phyloP scores from a whole-genome alignment of 2,797 vertebrate genomes.

The Megaceryle alcyon region DNA sequence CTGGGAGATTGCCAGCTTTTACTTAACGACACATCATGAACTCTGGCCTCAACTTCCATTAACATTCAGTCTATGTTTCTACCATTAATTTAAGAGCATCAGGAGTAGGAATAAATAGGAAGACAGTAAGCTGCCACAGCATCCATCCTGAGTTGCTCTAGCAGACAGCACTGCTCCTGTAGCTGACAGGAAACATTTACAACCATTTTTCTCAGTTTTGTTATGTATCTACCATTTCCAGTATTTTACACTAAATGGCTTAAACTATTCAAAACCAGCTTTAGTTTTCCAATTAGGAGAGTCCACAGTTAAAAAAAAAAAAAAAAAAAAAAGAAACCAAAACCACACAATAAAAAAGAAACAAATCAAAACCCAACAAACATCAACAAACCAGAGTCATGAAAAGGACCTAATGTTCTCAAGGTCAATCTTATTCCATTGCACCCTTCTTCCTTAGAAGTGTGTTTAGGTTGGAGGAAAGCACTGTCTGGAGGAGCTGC shows the following conservation, averaged over 20 bases:
- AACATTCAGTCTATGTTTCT: constrained; percentile 59
- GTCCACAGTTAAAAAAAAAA: not conserved
- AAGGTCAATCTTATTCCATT: fast-evolving
- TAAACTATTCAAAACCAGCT: not conserved
- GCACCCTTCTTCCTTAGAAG: not conserved
- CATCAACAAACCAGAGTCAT: not conserved
- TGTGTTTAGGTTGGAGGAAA: not conserved
- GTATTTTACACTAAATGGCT: not conserved
- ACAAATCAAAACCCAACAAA: not conserved
- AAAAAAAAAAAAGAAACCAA: not conserved
- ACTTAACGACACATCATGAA: constrained; percentile 49
- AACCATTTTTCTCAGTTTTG: not conserved
- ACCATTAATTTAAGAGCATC: constrained; percentile 57
- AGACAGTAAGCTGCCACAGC: not conserved
- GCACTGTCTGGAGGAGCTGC: not conserved
- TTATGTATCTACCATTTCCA: not conserved
- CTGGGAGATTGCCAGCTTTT: constrained; percentile 41
- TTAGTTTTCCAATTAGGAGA: not conserved
- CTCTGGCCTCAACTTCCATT: constrained; percentile 52
- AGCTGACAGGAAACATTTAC: not conserved
- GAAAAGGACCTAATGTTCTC: not conserved
- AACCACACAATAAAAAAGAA: not conserved
- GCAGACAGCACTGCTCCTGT: not conserved
- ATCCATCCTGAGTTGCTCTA: not conserved
- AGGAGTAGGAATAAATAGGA: constrained; percentile 53